phyloP scores from a whole-genome alignment of 2,797 vertebrate genomes.

The Sebastes melanostomus region DNA sequence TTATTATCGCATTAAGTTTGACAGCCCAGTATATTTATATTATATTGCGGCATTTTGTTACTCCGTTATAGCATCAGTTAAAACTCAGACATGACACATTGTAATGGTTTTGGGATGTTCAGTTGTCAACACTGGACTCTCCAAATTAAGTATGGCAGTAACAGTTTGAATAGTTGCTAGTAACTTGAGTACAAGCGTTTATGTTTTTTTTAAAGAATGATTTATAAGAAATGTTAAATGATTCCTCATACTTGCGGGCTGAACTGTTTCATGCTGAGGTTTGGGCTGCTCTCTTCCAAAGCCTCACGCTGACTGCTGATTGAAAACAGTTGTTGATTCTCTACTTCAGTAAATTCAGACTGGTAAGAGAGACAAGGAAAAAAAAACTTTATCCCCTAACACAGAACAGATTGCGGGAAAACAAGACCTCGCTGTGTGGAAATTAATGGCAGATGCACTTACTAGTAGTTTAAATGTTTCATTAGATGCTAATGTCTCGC shows the following conservation, averaged over 20 bases:
- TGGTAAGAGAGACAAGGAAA: constrained; percentile 64
- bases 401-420: constrained; percentile 94
- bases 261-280: constrained; percentile 53
- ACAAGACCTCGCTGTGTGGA: constrained; percentile 92
- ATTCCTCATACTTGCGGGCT: constrained; percentile 27
- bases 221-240: constrained; percentile 28
- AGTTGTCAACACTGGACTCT: not conserved
- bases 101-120: not conserved
- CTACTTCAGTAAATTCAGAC: constrained; percentile 93
- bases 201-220: not conserved
- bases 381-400: constrained; percentile 84
- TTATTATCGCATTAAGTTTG: too few relatives aligned
- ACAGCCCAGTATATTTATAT: too few relatives aligned
- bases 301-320: constrained; percentile 92
- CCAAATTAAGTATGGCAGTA: not conserved
- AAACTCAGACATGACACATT: not conserved
- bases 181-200: not conserved
- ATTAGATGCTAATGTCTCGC: constrained; percentile 98
- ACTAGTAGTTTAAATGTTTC: constrained; percentile 98
- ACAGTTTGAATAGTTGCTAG: not conserved
- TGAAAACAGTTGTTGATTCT: constrained; percentile 99
- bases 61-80: not conserved
- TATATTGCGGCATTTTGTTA: too few relatives aligned
- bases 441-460: constrained; percentile 97
- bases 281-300: constrained; percentile 80